Percentiles rank a stretch among this genome's conserved stretches.
Conservation (phyloP, 2,888 invertebrate genomes). For the Ctenicera cuprea region DNA sequence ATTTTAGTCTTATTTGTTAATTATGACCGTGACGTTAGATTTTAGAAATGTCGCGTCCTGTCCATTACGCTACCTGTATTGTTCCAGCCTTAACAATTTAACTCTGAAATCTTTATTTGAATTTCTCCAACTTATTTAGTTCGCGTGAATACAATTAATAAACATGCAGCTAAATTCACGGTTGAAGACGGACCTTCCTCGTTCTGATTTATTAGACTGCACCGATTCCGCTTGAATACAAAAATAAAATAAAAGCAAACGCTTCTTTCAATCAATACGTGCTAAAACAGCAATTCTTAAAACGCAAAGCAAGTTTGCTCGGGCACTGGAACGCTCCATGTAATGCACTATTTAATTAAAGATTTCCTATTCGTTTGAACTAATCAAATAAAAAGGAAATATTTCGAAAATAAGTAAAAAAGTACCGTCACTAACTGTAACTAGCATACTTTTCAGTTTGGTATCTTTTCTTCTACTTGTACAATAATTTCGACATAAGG, state of each 20-base stretch:
- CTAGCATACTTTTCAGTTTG: too few species aligned
- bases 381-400: slow-evolving; percentile 24
- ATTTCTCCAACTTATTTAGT: slow-evolving; percentile 43
- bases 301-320: slow-evolving; percentile 50
- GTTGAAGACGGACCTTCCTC: slow-evolving; percentile 66
- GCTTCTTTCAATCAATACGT: slow-evolving; percentile 59
- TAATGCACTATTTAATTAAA: slow-evolving; percentile 52
- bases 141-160: slow-evolving; percentile 69
- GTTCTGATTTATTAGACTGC: slow-evolving; percentile 68
- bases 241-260: slow-evolving; percentile 60
- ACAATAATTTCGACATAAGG: too few species aligned
- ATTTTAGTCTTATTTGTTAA: neutral
- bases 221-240: slow-evolving; percentile 65
- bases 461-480: too few species aligned
- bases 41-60: neutral
- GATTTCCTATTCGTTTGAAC: slow-evolving; percentile 29
- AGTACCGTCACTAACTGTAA: too few species aligned
- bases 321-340: slow-evolving; percentile 38
- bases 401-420: slow-evolving; percentile 5
- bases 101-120: slow-evolving; percentile 12
- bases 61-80: neutral
- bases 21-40: neutral
- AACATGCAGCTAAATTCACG: slow-evolving; percentile 67
- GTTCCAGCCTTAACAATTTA: neutral
- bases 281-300: slow-evolving; percentile 57